These are phyloP conservation scores for Zingel zingel DNA, from an alignment of 2,113 vertebrate species.

Conservation along the genomic window DNA sequence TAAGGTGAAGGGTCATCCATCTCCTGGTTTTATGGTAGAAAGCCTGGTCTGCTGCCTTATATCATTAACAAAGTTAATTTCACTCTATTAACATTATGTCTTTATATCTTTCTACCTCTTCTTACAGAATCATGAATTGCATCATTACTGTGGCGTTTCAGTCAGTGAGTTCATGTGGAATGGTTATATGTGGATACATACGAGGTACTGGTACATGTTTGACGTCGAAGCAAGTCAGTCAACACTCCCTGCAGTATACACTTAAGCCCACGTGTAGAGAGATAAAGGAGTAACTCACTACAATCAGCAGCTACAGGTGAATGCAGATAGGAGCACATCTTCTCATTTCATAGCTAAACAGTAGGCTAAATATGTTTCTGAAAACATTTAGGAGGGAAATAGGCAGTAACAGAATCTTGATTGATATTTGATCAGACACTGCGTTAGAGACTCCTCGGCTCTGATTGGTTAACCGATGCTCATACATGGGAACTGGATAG, in stretches of 20 bases:
- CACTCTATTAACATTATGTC: slow-evolving; percentile 3
- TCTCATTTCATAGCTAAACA: too few species aligned
- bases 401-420: too few species aligned
- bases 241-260: not conserved
- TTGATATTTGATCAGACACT: too few species aligned
- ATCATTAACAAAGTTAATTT: slow-evolving; percentile 26
- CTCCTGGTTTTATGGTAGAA: slow-evolving; percentile 41
- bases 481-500: too few species aligned
- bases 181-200: not conserved
- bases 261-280: not conserved
- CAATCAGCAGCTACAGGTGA: slow-evolving; percentile 45
- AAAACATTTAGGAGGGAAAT: too few species aligned
- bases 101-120: not conserved
- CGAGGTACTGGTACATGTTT: not conserved
- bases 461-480: too few species aligned
- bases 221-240: not conserved
- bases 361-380: too few species aligned
- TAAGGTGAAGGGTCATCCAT: slow-evolving; percentile 42
- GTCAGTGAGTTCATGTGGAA: not conserved
- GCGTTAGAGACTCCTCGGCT: too few species aligned
- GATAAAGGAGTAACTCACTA: slow-evolving; percentile 18
- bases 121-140: not conserved
- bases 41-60: slow-evolving; percentile 25
- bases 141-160: not conserved
- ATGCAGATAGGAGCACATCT: not conserved